Evolutionary conservation across 2,888 invertebrate genomes (phyloP), one percentile per base, ranked within the genome.

Genomic region (Hoplodrina blanda): DNA sequence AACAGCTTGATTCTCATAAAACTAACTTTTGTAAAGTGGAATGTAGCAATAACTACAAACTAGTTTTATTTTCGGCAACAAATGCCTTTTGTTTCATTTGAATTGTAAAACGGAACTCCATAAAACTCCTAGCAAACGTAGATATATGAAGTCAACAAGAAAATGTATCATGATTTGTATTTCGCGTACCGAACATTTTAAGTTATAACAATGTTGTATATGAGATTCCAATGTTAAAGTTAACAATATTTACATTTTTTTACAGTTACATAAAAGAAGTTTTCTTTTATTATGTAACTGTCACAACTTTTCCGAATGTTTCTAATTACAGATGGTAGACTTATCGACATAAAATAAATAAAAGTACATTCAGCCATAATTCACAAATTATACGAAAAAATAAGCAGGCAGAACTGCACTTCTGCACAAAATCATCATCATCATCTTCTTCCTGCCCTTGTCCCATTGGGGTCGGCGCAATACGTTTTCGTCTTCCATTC

Each of bases 21-120:
- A 52, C 25, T 15, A 33, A 41, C 37, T 60, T 70, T n/a, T 63
- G 7, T 17, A 20, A 52, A 56, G 3, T 62, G 13, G 25, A 62
- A 33, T 20, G 20, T 15, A 13, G 6, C 49, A n/a, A 33, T 50
- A 52, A 19, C 25, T 25, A 30, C 8, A 11, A 55, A 56, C 44
- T 25, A 33, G 44, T 52, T 73, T 73, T 63, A 71, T 56, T 73
- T 73, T 56, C 17, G 10, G 50, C 0, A 37, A 56, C 15, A 73
- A 52, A 50, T 5, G 13, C 25, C 7, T 44, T 6, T 5, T 33
- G 25, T 33, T 52, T 56, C 33, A 63, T 20, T 19, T 56, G 33
- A 37, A 11, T n/a, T 15, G 10, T 56, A 71, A 70, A 70, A 70
- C 11, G 20, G n/a, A 33, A 41, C 53, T 19, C 13, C 19, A 49